Evolutionary conservation across 2,888 invertebrate genomes (phyloP).

Genomic region (Junonia oenone): DNA sequence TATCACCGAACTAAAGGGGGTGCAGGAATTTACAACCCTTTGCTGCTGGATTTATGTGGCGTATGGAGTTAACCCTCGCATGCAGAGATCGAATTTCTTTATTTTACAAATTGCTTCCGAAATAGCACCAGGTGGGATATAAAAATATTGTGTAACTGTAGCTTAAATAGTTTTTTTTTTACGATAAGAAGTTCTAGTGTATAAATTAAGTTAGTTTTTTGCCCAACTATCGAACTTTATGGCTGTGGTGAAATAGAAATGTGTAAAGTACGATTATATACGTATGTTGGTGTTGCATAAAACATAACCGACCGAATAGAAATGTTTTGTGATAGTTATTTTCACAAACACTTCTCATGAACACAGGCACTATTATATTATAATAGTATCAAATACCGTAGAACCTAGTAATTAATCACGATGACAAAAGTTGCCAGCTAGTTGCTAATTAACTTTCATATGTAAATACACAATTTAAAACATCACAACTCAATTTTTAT

Average conservation of each 20-base stretch:
- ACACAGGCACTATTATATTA: too few relatives aligned
- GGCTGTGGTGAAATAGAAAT: too few relatives aligned
- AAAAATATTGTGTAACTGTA: background rate
- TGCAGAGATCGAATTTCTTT: conserved; percentile 57
- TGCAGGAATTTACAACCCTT: conserved; percentile 74
- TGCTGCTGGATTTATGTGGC: conserved; percentile 67
- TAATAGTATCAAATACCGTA: too few relatives aligned
- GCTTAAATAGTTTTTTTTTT: background rate
- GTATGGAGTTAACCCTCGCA: conserved; percentile 61
- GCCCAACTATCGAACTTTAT: too few relatives aligned
- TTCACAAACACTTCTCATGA: too few relatives aligned
- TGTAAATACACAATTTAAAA: background rate
- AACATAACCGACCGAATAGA: too few relatives aligned
- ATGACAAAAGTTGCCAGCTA: conserved; percentile 6
- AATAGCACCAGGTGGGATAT: conserved; percentile 41
- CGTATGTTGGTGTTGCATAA: too few relatives aligned
- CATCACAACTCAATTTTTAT: background rate
- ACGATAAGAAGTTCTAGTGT: background rate
- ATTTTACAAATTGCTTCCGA: conserved; percentile 67
- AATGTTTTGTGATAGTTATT: too few relatives aligned
- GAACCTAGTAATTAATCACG: background rate
- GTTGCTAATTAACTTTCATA: background rate
- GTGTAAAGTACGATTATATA: too few relatives aligned
- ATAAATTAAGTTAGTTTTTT: too few relatives aligned
- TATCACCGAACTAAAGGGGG: conserved; percentile 57